A percentile compares a stretch with the other conserved stretches of the same genome.
Conservation (phyloP, 2,797 vertebrate species). For the Poecilia gillii region DNA sequence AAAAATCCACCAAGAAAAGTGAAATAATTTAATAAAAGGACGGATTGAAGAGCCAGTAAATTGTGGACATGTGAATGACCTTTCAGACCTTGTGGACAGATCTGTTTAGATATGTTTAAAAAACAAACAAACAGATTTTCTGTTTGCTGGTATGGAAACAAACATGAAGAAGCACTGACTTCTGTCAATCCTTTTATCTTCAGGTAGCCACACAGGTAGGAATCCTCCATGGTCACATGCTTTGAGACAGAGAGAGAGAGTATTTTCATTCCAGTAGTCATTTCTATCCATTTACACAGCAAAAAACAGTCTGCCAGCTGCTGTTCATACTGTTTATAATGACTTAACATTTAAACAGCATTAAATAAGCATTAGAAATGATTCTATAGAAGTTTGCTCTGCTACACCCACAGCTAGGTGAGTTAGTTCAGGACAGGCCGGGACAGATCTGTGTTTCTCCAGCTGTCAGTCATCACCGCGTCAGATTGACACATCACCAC, state of each 20-base stretch:
- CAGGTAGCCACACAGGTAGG: constrained; percentile 97
- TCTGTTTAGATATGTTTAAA: not conserved
- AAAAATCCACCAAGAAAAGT: not conserved
- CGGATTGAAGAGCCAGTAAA: not conserved
- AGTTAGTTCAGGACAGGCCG: constrained; percentile 38
- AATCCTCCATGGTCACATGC: constrained; percentile 98
- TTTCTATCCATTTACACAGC: not conserved
- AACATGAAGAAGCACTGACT: constrained; percentile 80
- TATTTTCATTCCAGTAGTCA: not conserved
- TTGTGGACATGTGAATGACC: not conserved
- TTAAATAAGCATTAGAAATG: not conserved
- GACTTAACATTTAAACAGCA: not conserved
- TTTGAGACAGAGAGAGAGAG: constrained; percentile 49
- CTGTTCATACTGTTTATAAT: not conserved
- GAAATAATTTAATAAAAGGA: not conserved
- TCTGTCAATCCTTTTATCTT: constrained; percentile 99
- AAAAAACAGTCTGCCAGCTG: not conserved
- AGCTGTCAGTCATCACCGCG: constrained; percentile 72
- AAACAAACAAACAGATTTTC: not conserved
- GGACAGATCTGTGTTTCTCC: constrained; percentile 32
- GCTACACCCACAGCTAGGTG: constrained; percentile 31
- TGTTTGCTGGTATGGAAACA: not conserved
- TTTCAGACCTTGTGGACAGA: not conserved
- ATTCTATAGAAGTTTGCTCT: not conserved
- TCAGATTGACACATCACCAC: constrained; percentile 70